phyloP scores from a whole-genome alignment of 2,888 invertebrate genomes.

The Mimumesa dahlbomi region DNA sequence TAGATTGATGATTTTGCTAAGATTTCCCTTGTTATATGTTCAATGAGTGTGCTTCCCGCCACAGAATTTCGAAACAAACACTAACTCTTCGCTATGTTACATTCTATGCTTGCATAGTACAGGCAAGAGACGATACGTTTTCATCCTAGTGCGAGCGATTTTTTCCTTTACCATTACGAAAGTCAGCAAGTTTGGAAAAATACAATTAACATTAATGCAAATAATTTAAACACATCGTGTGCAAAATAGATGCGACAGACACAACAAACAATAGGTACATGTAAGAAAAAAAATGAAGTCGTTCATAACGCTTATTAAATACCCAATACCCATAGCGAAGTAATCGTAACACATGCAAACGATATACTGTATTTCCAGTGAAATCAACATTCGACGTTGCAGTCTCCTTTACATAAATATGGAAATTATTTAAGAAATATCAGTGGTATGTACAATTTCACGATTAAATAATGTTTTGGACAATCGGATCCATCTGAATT shows the following conservation, averaged over 20 bases:
- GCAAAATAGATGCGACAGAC: neutral
- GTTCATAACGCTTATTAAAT: slow-evolving; percentile 17
- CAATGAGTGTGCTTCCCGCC: slow-evolving; percentile 12
- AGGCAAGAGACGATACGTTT: too few species aligned
- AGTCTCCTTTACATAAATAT: too few species aligned
- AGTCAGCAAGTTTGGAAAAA: slow-evolving; percentile 19
- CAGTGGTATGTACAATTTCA: too few species aligned
- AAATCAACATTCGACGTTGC: neutral
- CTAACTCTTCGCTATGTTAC: slow-evolving; percentile 38
- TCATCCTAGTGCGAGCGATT: too few species aligned
- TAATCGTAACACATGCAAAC: neutral
- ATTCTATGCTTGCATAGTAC: slow-evolving; percentile 11
- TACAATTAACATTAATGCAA: slow-evolving; percentile 28
- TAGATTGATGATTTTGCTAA: neutral
- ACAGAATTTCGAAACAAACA: slow-evolving; percentile 35
- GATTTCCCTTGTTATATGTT: neutral
- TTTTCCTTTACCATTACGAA: slow-evolving; percentile 9
- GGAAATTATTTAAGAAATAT: too few species aligned
- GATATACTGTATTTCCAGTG: neutral
- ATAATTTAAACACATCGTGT: neutral
- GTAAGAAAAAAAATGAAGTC: neutral
- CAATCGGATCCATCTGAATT: too few species aligned
- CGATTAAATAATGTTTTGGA: too few species aligned
- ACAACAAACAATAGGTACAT: neutral
- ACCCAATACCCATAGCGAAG: slow-evolving; percentile 9